Conservation (phyloP, 2,888 invertebrate species). For the Andrena bucephala region DNA sequence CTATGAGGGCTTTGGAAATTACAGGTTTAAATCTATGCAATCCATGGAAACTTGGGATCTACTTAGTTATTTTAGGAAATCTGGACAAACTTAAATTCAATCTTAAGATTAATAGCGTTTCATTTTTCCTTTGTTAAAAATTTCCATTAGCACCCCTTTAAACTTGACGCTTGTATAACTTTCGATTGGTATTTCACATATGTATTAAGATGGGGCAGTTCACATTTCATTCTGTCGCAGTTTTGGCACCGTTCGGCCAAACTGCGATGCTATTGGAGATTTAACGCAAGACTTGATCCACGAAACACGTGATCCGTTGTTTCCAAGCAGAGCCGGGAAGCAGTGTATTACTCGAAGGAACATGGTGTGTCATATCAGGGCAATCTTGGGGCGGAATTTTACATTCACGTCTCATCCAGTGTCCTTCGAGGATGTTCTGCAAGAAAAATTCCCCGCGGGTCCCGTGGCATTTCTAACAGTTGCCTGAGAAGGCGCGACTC, state of each 20-base stretch:
- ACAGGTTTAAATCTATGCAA: too few species aligned
- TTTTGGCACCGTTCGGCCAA: neutral
- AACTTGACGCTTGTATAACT: too few species aligned
- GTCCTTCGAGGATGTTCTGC: constrained; percentile 27
- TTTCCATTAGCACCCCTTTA: too few species aligned
- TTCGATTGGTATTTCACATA: too few species aligned
- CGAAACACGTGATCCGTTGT: neutral
- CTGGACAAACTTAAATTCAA: too few species aligned
- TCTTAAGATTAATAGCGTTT: too few species aligned
- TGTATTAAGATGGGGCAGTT: too few species aligned
- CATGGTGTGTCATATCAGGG: constrained; percentile 17
- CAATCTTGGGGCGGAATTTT: constrained; percentile 54
- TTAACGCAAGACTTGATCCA: neutral
- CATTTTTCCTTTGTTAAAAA: too few species aligned
- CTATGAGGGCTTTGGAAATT: too few species aligned
- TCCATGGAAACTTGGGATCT: too few species aligned
- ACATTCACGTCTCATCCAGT: constrained; percentile 43
- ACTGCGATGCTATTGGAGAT: neutral
- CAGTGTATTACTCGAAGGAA: constrained; percentile 15
- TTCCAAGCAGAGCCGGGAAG: neutral
- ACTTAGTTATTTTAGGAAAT: too few species aligned
- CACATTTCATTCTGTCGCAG: too few species aligned
- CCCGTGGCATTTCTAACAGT: constrained; percentile 17
- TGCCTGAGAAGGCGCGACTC: constrained; percentile 7
- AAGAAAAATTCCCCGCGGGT: constrained; percentile 49